Evolutionary conservation across 2,888 invertebrate species (phyloP), one percentile per base, ranked within the genome.

Genomic region (Abscondita cerata): DNA sequence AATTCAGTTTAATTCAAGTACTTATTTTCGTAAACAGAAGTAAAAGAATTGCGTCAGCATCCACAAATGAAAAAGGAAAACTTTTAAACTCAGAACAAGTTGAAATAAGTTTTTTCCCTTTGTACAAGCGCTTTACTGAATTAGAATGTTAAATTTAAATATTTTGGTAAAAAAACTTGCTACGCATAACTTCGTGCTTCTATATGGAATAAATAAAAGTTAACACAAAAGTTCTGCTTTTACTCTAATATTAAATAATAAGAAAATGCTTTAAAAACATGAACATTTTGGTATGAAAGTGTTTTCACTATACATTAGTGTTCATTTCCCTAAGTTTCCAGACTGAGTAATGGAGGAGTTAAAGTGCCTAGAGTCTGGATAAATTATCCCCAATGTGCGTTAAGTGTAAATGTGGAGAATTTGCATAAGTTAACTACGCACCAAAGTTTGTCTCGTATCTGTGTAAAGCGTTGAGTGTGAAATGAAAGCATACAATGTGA

Each of bases 331-430:
- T 48, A 67, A 62, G 59, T 65, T 63, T 70, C 63, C 62, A 68
- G 70, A 69, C 68, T 68, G 68, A 72, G 70, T 70, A 71, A 72
- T 71, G 70, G 70, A 62, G 66, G 70, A 69, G 69, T 70, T 69
- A 69, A 69, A 67, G 68, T 70, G 68, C 61, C 67, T 68, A 68
- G 68, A 65, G 69, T 65, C 64, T 52, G 65, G 68, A 72, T 72
- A 71, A 72, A 72, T 72, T 72, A 71, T 71, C 64, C 68, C 67
- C 65, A 68, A 71, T 68, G 70, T 69, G 69, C 70, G 72, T 70
- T 70, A 72, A 69, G 72, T 70, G 70, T 71, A 72, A 72, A 71
- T 72, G 72, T 64, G 66, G 68, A 62, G 66, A 68, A 72, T 72
- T 72, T 72, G 68, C 72, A 72, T 68, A 65, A 65, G 65, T 61